Conservation (phyloP, 30 jellyfish, hydroid and myxozoan species). For the Catostylus mosaicus region DNA sequence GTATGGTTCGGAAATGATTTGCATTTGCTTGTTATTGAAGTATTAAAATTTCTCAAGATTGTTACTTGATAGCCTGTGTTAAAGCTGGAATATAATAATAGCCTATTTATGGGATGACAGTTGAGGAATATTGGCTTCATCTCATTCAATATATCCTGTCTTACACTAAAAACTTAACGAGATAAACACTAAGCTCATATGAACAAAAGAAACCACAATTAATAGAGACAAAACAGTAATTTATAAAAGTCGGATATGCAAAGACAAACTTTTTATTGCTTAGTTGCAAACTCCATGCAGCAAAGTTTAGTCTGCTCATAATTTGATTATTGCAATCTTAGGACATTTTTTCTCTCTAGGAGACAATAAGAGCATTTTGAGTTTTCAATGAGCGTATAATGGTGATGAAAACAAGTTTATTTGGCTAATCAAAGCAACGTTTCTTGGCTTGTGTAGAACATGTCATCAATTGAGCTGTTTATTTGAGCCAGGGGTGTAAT, state of each 20-base stretch:
- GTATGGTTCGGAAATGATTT: too few species aligned
- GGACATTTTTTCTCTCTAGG: not conserved
- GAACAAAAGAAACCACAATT: not conserved
- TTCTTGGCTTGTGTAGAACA: too few species aligned
- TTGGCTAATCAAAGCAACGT: too few species aligned
- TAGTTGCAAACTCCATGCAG: not conserved
- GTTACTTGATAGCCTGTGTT: too few species aligned
- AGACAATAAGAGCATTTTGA: too few species aligned
- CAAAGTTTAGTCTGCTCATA: not conserved
- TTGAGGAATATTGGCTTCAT: not conserved
- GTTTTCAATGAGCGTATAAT: too few species aligned
- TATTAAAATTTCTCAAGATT: too few species aligned
- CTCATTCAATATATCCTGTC: not conserved
- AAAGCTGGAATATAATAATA: too few species aligned
- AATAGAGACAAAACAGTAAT: not conserved
- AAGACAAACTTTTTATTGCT: not conserved
- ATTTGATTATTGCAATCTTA: not conserved
- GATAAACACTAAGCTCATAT: not conserved
- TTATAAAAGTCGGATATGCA: not conserved
- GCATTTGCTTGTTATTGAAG: too few species aligned
- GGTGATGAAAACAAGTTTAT: too few species aligned
- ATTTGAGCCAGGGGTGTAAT: too few species aligned
- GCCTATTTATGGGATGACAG: not conserved
- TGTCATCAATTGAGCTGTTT: too few species aligned
- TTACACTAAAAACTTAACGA: not conserved